Base-by-base conservation (phyloP, 1,140 invertebrate species). In the Choristoneura fumiferana region DNA sequence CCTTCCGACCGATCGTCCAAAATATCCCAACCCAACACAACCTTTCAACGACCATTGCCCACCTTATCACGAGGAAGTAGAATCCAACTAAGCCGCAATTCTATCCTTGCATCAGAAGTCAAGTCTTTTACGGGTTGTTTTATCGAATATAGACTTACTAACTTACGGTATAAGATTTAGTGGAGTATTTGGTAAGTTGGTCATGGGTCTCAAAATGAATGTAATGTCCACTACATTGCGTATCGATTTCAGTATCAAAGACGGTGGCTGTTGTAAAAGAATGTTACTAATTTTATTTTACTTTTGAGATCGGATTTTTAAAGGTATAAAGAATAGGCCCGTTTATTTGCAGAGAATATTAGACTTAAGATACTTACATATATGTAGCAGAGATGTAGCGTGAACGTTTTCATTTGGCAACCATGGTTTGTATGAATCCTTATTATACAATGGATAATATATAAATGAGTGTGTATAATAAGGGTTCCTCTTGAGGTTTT, bases 1-100 rank as follows among this genome's bases (percentile, higher is more conserved):
- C 68, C 67, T 81, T 81, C 71, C 71, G 63, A 73, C 62, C 63
- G 69, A 74, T 78, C 74, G 67, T 66, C 71, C 70, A 64, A 64
- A 77, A 60, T 69, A 63, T 59, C 60, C 62, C 53, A 45, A 55
- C 35, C 8, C 35, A 66, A 66, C 55, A 58, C 57, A 56, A 33
- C 39, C n/a, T n/a, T n/a, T 18, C n/a, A 37, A 43, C 35, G 33
- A 6, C 61, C 71, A 14, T 29, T 38, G n/a, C 53, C 17, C 59
- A 64, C 65, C 43, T 62, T 80, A 67, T 54, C 0, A 1, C 15
- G 8, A 22, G 0, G 35, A 1, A 12, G 36, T 60, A 62, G 35
- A 34, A 18, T n/a, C 14, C 33, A 40, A 33, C 1, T 6, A 15
- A 15, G 3, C 35, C 14, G 58, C 37, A 59, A 2, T 17, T 13